Conservation (phyloP, 2,113 vertebrate genomes). For the Fukomys damarensis region DNA sequence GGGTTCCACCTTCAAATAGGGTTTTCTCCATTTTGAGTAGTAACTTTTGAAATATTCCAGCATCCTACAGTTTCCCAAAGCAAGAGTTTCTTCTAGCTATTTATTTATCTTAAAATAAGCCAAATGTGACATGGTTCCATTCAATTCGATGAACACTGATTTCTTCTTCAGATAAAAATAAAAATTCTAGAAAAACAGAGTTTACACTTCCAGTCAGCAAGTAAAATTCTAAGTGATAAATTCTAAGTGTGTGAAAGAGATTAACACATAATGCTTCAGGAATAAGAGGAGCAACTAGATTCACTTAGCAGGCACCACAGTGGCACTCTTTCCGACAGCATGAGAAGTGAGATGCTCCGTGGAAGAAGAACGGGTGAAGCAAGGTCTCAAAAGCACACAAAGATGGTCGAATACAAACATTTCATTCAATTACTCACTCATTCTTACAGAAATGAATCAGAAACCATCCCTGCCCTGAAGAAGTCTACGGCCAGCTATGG, state of each 20-base stretch:
- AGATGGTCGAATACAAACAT: not conserved
- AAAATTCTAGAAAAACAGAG: not conserved
- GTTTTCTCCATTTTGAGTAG: not conserved
- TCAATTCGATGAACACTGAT: not conserved
- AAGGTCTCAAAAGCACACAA: not conserved
- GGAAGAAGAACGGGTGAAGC: not conserved
- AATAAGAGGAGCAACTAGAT: not conserved
- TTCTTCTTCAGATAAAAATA: not conserved
- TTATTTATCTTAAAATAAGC: conserved; percentile 16
- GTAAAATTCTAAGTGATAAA: not conserved
- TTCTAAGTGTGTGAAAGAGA: not conserved
- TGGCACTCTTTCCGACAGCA: not conserved
- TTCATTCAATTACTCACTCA: not conserved
- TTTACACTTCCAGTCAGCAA: not conserved
- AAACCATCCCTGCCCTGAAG: not conserved
- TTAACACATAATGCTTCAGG: not conserved
- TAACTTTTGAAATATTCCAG: not conserved
- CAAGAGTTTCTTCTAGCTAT: not conserved
- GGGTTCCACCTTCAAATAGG: not conserved
- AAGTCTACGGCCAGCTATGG: not conserved
- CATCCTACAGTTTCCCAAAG: not conserved
- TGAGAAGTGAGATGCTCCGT: not conserved
- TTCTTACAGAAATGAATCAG: not conserved
- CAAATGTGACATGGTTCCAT: conserved; percentile 15
- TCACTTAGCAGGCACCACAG: not conserved